phyloP scores from a whole-genome alignment of 2,888 invertebrate species.

The Eupithecia pulchellata region DNA sequence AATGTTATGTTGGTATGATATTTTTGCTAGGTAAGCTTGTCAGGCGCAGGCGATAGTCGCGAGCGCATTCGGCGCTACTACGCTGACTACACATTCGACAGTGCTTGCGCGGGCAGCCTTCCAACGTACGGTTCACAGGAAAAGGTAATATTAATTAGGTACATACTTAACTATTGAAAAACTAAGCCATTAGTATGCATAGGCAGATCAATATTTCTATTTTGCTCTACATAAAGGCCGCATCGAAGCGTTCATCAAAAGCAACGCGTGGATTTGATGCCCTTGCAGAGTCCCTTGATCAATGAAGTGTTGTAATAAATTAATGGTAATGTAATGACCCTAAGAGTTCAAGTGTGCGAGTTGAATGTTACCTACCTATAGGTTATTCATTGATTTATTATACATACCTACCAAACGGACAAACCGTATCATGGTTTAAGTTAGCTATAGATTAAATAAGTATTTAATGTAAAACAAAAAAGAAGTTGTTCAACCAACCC shows the following conservation, averaged over 20 bases:
- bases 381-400: no score
- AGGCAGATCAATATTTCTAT: no score
- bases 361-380: no score
- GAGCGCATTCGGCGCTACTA: conserved; percentile 86
- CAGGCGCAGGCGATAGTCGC: conserved; percentile 88
- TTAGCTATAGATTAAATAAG: no score
- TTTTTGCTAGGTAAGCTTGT: conserved; percentile 82
- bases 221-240: not conserved
- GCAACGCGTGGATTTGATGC: not conserved
- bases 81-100: conserved; percentile 88
- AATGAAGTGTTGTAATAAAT: not conserved
- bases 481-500: no score
- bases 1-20: not conserved
- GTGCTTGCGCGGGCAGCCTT: conserved; percentile 75
- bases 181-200: no score
- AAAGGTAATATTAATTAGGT: conserved; percentile 71
- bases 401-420: no score
- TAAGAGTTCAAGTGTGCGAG: no score
- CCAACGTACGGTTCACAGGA: conserved; percentile 82
- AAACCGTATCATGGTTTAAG: no score
- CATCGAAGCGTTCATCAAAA: not conserved
- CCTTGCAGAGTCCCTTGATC: not conserved
- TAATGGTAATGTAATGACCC: not conserved
- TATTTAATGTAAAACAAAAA: no score
- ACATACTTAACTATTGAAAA: no score